phyloP scores from a whole-genome alignment of 2,888 invertebrate genomes.

The Vesta saturnalis region DNA sequence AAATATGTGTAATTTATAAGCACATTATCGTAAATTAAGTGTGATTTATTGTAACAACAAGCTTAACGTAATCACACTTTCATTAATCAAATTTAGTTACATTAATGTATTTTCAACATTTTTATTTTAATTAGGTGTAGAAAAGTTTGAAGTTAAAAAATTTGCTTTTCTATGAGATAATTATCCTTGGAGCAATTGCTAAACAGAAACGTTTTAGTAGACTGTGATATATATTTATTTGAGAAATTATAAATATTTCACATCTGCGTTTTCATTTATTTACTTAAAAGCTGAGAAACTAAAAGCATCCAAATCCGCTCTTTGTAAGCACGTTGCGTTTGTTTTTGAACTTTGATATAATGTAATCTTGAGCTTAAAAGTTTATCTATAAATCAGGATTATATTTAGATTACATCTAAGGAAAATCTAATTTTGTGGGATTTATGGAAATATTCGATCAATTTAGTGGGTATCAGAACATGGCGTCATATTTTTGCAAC shows the following conservation, averaged over 20 bases:
- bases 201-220: too few species aligned
- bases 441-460: slow-evolving; percentile 27
- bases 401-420: slow-evolving; percentile 19
- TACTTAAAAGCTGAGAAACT: too few species aligned
- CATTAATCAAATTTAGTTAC: neutral
- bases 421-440: slow-evolving; percentile 21
- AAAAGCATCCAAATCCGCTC: neutral
- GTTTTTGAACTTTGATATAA: neutral
- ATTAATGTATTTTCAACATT: slow-evolving; percentile 1
- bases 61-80: neutral
- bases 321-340: neutral
- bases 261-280: neutral
- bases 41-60: slow-evolving; percentile 2
- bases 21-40: slow-evolving; percentile 2
- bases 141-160: too few species aligned
- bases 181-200: neutral
- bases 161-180: neutral
- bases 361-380: slow-evolving; percentile 9
- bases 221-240: neutral
- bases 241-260: neutral
- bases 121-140: neutral
- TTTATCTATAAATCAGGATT: slow-evolving; percentile 13
- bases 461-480: slow-evolving; percentile 27
- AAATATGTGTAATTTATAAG: slow-evolving; percentile 5
- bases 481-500: slow-evolving; percentile 51